These are phyloP conservation scores for Anser cygnoides DNA, from an alignment of 2,113 vertebrate species.

Conservation along the genomic window DNA sequence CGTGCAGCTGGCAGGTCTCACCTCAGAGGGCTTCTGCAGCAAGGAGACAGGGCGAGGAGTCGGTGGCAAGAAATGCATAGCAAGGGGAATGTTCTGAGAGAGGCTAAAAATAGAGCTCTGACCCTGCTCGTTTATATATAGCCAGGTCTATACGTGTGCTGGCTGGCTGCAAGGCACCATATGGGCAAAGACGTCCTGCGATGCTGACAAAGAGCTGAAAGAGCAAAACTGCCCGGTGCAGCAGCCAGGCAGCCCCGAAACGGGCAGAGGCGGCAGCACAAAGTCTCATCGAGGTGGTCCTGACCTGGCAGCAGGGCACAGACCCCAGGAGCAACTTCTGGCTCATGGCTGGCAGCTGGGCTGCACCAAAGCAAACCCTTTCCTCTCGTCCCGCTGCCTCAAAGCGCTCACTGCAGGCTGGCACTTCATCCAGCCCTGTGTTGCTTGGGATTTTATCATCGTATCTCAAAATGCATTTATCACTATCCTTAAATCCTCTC, in stretches of 20 bases:
- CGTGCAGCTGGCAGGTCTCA: not conserved
- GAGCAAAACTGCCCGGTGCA: not conserved
- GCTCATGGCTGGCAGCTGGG: not conserved
- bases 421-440: not conserved
- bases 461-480: not conserved
- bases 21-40: not conserved
- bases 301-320: not conserved
- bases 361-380: not conserved
- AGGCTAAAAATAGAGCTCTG: slow-evolving; percentile 50
- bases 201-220: not conserved
- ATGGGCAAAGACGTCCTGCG: not conserved
- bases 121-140: slow-evolving; percentile 26
- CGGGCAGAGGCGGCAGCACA: not conserved
- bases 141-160: not conserved
- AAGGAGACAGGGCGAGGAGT: not conserved
- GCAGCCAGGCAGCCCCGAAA: not conserved
- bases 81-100: slow-evolving; percentile 18
- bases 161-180: not conserved
- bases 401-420: not conserved
- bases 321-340: not conserved
- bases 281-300: not conserved
- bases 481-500: not conserved
- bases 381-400: not conserved
- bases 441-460: not conserved
- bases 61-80: not conserved